Percentiles rank a stretch among this genome's conserved stretches.
Evolutionary conservation across 2,113 vertebrate species (phyloP).

Genomic region (Petroica traversi): DNA sequence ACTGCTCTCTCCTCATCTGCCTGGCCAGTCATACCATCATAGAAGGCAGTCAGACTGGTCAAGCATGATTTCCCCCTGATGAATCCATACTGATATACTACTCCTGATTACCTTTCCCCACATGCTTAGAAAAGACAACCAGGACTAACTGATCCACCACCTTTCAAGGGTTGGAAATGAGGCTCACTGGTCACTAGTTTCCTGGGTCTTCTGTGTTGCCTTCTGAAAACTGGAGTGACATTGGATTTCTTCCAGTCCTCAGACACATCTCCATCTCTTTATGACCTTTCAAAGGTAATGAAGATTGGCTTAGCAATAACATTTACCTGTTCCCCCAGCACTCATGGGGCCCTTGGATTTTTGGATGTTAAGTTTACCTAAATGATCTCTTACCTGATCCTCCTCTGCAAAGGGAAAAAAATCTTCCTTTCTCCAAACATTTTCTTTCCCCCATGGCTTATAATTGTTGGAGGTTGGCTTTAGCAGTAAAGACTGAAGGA

Average conservation of each 20-base stretch:
- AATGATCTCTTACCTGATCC: background rate
- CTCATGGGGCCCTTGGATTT: background rate
- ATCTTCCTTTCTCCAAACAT: background rate
- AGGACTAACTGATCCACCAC: background rate
- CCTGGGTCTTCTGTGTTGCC: background rate
- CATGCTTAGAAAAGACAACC: background rate
- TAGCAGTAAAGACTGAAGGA: background rate
- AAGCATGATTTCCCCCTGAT: background rate
- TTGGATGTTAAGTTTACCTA: background rate
- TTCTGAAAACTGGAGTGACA: background rate
- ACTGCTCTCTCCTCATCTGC: background rate
- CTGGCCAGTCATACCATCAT: no score
- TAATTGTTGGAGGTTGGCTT: background rate
- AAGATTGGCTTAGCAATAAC: background rate
- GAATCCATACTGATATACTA: no score
- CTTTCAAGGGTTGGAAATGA: background rate
- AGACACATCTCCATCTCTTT: no score
- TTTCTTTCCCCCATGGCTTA: background rate
- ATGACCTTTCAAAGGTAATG: background rate
- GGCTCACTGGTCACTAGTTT: background rate
- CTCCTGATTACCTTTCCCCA: background rate
- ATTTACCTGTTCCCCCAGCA: background rate
- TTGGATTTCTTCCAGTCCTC: background rate
- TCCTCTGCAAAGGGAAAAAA: background rate
- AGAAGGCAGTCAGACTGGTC: background rate